Base-by-base conservation (phyloP, 1,140 invertebrate species). In the Macrocentrus cingulum region DNA sequence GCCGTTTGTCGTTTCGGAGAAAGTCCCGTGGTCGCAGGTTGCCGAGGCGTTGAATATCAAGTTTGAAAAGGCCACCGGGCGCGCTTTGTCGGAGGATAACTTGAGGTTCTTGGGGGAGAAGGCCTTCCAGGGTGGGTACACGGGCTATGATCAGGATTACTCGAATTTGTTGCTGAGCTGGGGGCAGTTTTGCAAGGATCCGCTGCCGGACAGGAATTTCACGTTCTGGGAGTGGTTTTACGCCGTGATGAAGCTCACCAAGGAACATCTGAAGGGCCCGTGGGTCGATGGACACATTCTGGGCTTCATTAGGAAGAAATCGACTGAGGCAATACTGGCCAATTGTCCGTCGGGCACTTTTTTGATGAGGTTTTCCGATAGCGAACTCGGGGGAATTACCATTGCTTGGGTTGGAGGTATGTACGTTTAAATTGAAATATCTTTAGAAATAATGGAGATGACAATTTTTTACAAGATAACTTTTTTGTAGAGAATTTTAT, bases 151-250 rank as follows among this genome's bases (percentile, higher is more conserved):
- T 1, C 72, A 75, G 29, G 72, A 81, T 60, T 81, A 80, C 39
- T 71, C 77, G 1, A 81, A 80, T 37, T 75, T 85, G 18, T 76
- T 87, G 51, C 80, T 97, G 19, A 91, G 86, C 53, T 97, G 94
- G 93, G 90, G 90, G 3, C 92, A 95, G 71, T 96, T 96, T 74
- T 95, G 91, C 69, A 95, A 98, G 81, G 95, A 98, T 75, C 91
- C 94, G 0, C 77, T 98, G 23, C 89, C 88, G 0, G 93, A 95
- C 44, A 81, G 95, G 53, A 91, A 87, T 67, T 98, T 98, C 71
- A 98, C 95, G 0, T 98, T 98, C 80, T 99, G 95, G 95, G 95
- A 98, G 80, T 98, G 95, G 95, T 98, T 98, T 80, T 97, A 96
- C 81, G 91, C 92, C 41, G 91, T 97, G 0, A 94, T 97, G 85